These are phyloP conservation scores for Lanistes nyassanus DNA, from an alignment of 1,140 invertebrate genomes.

Conservation along the genomic window DNA sequence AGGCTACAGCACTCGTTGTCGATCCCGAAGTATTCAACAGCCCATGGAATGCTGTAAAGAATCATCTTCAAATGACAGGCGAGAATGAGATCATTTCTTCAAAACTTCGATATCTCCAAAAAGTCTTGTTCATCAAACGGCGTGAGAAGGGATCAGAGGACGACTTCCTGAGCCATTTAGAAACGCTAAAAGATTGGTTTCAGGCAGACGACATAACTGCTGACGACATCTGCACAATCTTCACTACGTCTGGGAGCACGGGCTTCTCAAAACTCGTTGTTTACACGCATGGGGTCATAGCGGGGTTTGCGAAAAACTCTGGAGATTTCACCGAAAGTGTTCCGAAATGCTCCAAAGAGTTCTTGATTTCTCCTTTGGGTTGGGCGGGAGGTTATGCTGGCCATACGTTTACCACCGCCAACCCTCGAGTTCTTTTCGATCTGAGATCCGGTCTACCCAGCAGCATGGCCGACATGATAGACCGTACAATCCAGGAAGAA, in stretches of 20 bases:
- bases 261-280: slow-evolving; percentile 18
- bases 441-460: not conserved
- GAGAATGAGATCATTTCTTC: not conserved
- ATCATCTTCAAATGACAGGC: not conserved
- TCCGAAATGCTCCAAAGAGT: not conserved
- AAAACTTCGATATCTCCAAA: not conserved
- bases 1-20: not conserved
- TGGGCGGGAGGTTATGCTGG: slow-evolving; percentile 10
- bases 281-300: not conserved
- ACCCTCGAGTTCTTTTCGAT: slow-evolving; percentile 5
- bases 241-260: slow-evolving; percentile 18
- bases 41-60: slow-evolving; percentile 1
- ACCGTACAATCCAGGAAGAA: not conserved
- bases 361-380: not conserved
- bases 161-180: slow-evolving; percentile 2
- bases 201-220: not conserved
- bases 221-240: slow-evolving; percentile 5
- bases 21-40: slow-evolving; percentile 16
- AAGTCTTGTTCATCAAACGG: slow-evolving; percentile 12
- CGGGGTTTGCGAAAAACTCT: not conserved
- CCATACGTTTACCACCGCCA: not conserved
- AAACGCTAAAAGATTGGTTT: not conserved
- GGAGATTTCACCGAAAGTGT: too few species aligned
- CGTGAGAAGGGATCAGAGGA: not conserved
- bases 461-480: not conserved